Percentiles rank a stretch among this genome's conserved stretches.
These are phyloP conservation scores for Gouania willdenowi DNA, from an alignment of 2,797 vertebrate species.

Conservation along the genomic window DNA sequence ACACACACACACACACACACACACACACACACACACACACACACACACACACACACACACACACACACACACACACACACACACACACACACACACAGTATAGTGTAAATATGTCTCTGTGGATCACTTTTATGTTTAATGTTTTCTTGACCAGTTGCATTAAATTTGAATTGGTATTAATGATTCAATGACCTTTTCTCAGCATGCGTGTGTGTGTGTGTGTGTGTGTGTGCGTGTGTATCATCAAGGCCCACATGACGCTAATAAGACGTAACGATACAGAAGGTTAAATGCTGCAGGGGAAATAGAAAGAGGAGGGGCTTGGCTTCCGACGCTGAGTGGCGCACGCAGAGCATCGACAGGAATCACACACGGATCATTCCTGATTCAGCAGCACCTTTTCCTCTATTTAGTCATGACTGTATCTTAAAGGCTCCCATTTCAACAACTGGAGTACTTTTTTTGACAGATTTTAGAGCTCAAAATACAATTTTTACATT, in stretches of 20 bases:
- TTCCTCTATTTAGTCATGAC: too few species aligned
- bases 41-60: background rate
- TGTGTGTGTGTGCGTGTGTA: background rate
- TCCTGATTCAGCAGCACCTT: too few species aligned
- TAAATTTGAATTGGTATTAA: conserved; percentile 35
- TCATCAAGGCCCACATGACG: conserved; percentile 39
- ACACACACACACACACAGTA: background rate
- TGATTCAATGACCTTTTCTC: conserved; percentile 30
- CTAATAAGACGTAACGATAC: conserved; percentile 61
- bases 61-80: background rate
- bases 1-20: background rate
- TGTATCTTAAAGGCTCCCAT: too few species aligned
- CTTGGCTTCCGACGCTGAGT: too few species aligned
- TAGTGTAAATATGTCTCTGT: too few species aligned
- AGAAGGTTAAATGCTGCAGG: conserved; percentile 45
- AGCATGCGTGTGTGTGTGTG: conserved; percentile 11
- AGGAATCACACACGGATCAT: too few species aligned
- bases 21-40: background rate
- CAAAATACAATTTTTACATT: too few species aligned
- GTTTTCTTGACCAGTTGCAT: conserved; percentile 23
- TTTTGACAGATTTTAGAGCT: too few species aligned
- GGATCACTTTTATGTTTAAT: conserved; percentile 17
- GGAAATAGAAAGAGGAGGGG: conserved; percentile 39
- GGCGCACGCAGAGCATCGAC: too few species aligned
- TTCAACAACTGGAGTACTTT: too few species aligned